A percentile compares a stretch with the other conserved stretches of the same genome.
Conservation (phyloP, 2,888 invertebrate genomes). For the Anthoptus insignis region DNA sequence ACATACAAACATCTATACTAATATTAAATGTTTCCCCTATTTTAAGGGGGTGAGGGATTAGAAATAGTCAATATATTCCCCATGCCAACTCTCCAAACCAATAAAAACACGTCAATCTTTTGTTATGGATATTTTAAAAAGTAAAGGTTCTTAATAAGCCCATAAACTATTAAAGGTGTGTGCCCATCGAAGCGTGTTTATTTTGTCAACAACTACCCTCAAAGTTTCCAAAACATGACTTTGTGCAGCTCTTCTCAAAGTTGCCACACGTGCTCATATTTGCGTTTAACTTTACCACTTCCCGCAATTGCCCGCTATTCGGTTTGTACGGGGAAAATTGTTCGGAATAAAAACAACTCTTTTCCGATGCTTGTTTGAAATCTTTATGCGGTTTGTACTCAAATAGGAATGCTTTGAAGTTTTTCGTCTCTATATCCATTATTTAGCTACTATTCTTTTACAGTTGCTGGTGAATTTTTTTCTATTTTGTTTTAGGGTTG, state of each 20-base stretch:
- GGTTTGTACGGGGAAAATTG: constrained; percentile 8
- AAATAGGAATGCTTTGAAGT: background rate
- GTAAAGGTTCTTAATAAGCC: background rate
- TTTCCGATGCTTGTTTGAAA: background rate
- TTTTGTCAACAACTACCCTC: background rate
- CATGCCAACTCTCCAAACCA: too few relatives aligned
- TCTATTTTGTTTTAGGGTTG: too few relatives aligned
- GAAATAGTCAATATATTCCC: too few relatives aligned
- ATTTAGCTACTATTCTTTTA: too few relatives aligned
- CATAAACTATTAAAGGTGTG: background rate
- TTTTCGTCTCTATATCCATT: background rate
- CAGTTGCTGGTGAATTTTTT: too few relatives aligned
- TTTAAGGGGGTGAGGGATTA: too few relatives aligned
- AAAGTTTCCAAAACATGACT: constrained; percentile 8
- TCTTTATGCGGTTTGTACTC: background rate
- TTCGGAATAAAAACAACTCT: constrained; percentile 7
- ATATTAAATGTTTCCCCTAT: too few relatives aligned
- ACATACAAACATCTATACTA: background rate
- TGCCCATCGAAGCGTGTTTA: background rate
- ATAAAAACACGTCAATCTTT: background rate
- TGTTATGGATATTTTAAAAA: too few relatives aligned
- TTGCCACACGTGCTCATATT: constrained; percentile 21
- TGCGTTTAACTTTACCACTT: constrained; percentile 25
- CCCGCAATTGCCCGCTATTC: constrained; percentile 28
- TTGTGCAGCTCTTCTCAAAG: constrained; percentile 11